phyloP scores from a whole-genome alignment of 2,113 vertebrate genomes.

The Melierax canorus region DNA sequence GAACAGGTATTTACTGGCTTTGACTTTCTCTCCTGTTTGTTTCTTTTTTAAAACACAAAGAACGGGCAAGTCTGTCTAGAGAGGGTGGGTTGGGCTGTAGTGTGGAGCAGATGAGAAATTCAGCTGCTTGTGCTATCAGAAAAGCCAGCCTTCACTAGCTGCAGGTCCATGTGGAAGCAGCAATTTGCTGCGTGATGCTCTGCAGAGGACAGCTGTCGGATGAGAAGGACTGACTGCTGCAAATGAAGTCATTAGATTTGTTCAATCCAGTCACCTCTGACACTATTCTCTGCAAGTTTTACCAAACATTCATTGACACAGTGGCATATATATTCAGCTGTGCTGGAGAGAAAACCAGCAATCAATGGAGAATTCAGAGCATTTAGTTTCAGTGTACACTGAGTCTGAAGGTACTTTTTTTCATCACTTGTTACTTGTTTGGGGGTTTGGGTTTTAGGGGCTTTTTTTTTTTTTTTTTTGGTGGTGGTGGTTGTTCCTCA shows the following conservation, averaged over 20 bases:
- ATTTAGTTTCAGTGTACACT: background rate
- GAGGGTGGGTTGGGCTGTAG: background rate
- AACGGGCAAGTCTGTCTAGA: background rate
- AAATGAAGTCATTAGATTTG: background rate
- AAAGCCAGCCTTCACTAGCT: background rate
- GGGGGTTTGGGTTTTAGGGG: background rate
- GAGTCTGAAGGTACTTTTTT: background rate
- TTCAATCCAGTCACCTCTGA: background rate
- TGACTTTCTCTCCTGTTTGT: background rate
- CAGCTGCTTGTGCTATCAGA: background rate
- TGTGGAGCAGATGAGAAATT: background rate
- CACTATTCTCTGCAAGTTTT: background rate
- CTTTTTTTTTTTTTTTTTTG: no score
- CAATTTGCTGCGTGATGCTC: background rate
- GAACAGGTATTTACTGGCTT: background rate
- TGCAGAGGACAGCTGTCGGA: background rate
- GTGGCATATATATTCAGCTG: background rate
- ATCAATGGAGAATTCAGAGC: background rate
- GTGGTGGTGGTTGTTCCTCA: background rate
- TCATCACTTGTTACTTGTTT: background rate
- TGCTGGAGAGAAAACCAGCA: background rate
- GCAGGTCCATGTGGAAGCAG: background rate
- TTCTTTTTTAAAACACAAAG: background rate
- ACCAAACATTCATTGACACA: background rate
- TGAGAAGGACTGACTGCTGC: background rate